These are phyloP conservation scores for Motacilla alba DNA, from an alignment of 2,113 vertebrate genomes.

Conservation along the genomic window DNA sequence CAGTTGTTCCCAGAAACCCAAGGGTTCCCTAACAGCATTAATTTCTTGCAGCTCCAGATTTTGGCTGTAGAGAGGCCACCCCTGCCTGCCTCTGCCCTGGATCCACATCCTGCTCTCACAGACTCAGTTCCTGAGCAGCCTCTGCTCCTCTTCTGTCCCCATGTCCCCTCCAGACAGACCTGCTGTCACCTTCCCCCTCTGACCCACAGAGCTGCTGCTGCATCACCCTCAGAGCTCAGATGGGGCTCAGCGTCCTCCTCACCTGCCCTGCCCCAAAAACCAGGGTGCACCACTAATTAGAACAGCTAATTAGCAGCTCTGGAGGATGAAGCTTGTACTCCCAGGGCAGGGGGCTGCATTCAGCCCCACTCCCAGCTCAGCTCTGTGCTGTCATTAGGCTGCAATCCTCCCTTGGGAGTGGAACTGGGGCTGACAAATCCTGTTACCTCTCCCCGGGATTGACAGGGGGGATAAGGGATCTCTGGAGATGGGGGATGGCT, in stretches of 20 bases:
- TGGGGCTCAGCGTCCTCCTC: not conserved
- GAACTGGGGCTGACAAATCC: not conserved
- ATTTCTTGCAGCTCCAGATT: not conserved
- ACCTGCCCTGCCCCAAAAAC: rapidly evolving
- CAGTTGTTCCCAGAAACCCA: not conserved
- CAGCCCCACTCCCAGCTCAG: not conserved
- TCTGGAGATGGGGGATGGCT: not conserved
- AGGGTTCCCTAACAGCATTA: not conserved
- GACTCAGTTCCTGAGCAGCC: not conserved
- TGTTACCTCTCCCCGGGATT: not conserved
- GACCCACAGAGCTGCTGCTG: not conserved
- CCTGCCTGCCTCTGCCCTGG: not conserved
- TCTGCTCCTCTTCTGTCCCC: not conserved
- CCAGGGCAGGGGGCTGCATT: not conserved
- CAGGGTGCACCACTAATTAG: not conserved
- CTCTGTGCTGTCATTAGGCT: not conserved
- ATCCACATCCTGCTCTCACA: rapidly evolving
- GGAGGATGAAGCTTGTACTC: not conserved
- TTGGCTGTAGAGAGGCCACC: not conserved
- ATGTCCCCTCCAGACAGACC: not conserved
- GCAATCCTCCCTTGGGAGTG: not conserved
- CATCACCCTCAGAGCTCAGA: not conserved
- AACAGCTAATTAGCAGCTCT: not conserved
- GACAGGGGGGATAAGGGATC: not conserved
- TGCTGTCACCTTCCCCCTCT: not conserved